Evolutionary conservation across 2,888 invertebrate species (phyloP).

Genomic region (Subacronicta megacephala): DNA sequence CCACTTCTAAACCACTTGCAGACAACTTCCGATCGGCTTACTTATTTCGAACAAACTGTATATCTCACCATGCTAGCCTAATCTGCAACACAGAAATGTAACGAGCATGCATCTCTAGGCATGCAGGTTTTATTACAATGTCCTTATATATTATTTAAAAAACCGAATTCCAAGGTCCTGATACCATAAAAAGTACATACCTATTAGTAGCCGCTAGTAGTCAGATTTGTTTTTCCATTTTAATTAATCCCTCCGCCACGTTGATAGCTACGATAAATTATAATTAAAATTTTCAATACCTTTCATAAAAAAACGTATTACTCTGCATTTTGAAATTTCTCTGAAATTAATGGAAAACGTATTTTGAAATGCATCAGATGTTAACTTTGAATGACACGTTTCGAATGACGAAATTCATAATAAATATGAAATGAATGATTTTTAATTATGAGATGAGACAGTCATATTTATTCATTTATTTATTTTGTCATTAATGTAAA

Average conservation of each 20-base stretch:
- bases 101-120: too few species aligned
- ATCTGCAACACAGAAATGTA: too few species aligned
- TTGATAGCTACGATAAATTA: background rate
- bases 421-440: slow-evolving; percentile 21
- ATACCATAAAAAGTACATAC: too few species aligned
- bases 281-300: background rate
- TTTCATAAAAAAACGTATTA: background rate
- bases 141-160: too few species aligned
- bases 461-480: background rate
- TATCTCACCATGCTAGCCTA: too few species aligned
- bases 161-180: too few species aligned
- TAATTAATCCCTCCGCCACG: background rate
- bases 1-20: too few species aligned
- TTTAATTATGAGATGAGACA: slow-evolving; percentile 18
- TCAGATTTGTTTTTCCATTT: background rate
- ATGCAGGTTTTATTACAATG: too few species aligned
- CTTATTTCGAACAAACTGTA: too few species aligned
- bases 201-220: too few species aligned
- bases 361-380: slow-evolving; percentile 15
- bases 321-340: slow-evolving; percentile 1
- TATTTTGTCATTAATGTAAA: background rate
- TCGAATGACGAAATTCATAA: slow-evolving; percentile 11
- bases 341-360: slow-evolving; percentile 11
- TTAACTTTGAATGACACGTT: slow-evolving; percentile 25
- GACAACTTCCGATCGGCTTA: too few species aligned